Evolutionary conservation across 1,140 invertebrate genomes (phyloP), one percentile per base, ranked within the genome.

Genomic region (Drosophila ercepeae): DNA sequence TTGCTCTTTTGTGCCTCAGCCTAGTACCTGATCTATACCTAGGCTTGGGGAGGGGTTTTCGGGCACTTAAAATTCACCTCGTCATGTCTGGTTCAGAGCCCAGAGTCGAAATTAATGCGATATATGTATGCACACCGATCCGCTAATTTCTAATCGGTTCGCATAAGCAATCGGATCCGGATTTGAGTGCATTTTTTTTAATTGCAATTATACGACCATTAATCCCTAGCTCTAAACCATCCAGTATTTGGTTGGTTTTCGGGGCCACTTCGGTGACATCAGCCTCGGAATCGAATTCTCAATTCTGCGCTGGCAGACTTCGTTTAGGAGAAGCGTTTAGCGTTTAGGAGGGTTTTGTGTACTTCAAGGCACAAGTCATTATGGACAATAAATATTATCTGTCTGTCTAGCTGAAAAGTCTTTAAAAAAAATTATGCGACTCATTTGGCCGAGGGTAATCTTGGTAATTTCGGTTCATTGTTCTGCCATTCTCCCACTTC

Each of bases 1-100:
- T 23, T 39, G 14, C 53, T 54, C 44, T 46, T 46, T 46, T 25
- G 36, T 23, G 16, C 18, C 23, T 13, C 19, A 7, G 5, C 50
- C 36, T 34, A 39, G 48, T 16, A 48, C 27, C 46, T 58, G 21
- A 14, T 16, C 8, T 9, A n/a, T n/a, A n/a, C n/a, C n/a, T n/a
- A n/a, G n/a, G n/a, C n/a, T n/a, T n/a, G n/a, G n/a, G n/a, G n/a
- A n/a, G n/a, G n/a, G 16, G 14, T 59, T 42, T 45, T 18, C 41
- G 16, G 42, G n/a, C 48, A 69, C 54, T 79, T 81, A 81, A 78
- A 78, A 83, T 83, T 75, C 78, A 84, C 54, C 54, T 57, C 61
- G 61, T 64, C 78, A 77, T 21, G 21, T 54, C 46, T 58, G 67
- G 36, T 36, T 9, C 11, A 9, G 29, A 4, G 3, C 27, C 3